Evolutionary conservation across 2,888 invertebrate genomes (phyloP).

Genomic region (Leptogaster cylindrica): DNA sequence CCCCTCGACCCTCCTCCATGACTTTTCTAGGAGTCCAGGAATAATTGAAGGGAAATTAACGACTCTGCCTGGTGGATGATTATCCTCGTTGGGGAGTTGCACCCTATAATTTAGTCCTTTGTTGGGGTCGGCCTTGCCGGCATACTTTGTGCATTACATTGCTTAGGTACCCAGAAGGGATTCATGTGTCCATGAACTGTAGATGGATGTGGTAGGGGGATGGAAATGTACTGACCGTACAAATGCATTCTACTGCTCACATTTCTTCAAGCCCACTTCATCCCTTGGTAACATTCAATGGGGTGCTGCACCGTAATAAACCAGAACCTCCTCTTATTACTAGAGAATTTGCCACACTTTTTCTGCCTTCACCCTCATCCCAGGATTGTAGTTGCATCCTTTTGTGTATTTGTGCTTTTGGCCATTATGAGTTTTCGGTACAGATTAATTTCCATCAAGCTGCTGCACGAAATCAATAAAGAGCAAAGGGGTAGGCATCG

Average conservation of each 20-base stretch:
- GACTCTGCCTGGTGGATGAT: conserved; percentile 1
- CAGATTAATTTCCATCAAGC: conserved; percentile 35
- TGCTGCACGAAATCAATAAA: conserved; percentile 36
- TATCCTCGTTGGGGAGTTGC: conserved; percentile 12
- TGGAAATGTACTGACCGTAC: background rate
- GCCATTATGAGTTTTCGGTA: conserved; percentile 40
- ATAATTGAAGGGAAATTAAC: conserved; percentile 25
- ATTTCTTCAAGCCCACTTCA: background rate
- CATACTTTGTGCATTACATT: conserved; percentile 7
- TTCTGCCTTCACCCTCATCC: background rate
- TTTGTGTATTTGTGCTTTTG: conserved; percentile 21
- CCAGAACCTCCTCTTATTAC: conserved; percentile 10
- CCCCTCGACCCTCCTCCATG: too few relatives aligned
- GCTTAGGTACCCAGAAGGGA: conserved; percentile 23
- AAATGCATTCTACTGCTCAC: background rate
- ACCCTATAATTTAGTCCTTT: conserved; percentile 26
- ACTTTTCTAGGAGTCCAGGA: too few relatives aligned
- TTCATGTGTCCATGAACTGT: conserved; percentile 7
- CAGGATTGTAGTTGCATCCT: conserved; percentile 11
- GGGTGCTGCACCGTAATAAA: background rate
- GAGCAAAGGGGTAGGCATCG: background rate
- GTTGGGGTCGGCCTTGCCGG: conserved; percentile 5
- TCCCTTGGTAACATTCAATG: background rate
- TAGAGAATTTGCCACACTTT: background rate
- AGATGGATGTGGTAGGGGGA: conserved; percentile 2